These are phyloP conservation scores for Mycteria americana DNA, from an alignment of 2,797 vertebrate species.

Conservation along the genomic window DNA sequence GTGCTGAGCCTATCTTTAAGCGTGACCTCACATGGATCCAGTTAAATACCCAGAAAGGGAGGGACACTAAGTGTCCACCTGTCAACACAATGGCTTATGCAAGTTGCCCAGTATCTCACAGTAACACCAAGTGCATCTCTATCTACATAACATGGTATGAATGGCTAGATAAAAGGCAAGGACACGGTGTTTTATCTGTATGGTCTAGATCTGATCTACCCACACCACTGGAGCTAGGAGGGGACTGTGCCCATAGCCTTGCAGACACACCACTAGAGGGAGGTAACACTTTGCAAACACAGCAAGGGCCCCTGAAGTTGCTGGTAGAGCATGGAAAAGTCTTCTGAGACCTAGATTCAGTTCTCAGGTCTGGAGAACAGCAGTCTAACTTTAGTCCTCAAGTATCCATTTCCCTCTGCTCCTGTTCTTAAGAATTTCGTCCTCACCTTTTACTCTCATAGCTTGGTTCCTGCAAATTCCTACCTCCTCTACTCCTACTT, in stretches of 20 bases:
- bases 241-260: not conserved
- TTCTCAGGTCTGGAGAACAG: not conserved
- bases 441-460: not conserved
- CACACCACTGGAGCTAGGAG: not conserved
- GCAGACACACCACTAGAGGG: conserved; percentile 37
- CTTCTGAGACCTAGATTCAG: not conserved
- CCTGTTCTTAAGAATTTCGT: not conserved
- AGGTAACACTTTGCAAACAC: conserved; percentile 20
- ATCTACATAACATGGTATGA: not conserved
- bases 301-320: not conserved
- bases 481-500: not conserved
- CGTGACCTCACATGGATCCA: accelerated
- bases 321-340: not conserved
- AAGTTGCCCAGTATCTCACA: not conserved
- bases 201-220: not conserved
- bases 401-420: not conserved
- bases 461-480: not conserved
- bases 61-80: not conserved
- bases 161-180: not conserved
- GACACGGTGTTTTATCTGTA: accelerated
- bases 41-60: not conserved
- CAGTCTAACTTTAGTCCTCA: not conserved
- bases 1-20: not conserved
- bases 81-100: not conserved
- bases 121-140: not conserved